Conservation (phyloP, 2,888 invertebrate species). For the Neoascia interrupta region DNA sequence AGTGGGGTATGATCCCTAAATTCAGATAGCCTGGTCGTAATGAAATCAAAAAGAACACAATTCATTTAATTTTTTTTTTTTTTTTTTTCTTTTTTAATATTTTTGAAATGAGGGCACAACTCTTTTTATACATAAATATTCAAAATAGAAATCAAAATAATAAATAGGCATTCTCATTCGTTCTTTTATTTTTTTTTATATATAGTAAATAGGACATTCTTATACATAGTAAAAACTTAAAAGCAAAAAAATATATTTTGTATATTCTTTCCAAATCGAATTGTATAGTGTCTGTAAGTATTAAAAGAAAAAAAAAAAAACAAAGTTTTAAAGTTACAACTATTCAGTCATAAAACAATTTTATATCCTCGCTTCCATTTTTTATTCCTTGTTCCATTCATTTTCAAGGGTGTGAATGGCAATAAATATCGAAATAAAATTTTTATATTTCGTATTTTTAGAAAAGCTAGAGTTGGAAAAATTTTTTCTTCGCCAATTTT, state of each 20-base stretch:
- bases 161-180: neutral
- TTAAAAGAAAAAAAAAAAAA: too few relatives aligned
- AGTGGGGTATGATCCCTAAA: neutral
- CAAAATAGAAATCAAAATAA: neutral
- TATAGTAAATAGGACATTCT: neutral
- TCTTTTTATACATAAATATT: neutral
- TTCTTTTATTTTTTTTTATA: too few relatives aligned
- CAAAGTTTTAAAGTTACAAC: constrained; percentile 39
- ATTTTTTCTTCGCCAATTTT: neutral
- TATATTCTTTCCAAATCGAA: neutral
- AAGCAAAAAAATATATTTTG: constrained; percentile 10
- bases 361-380: constrained; percentile 11
- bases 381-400: constrained; percentile 2
- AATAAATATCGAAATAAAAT: constrained; percentile 29
- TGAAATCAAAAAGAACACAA: neutral
- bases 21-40: neutral
- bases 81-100: constrained; percentile 13
- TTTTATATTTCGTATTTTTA: constrained; percentile 27
- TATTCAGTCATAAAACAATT: constrained; percentile 61
- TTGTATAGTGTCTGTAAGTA: constrained; percentile 5
- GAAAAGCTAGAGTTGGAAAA: too few relatives aligned
- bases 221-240: neutral
- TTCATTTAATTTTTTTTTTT: neutral
- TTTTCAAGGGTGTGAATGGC: constrained; percentile 33
- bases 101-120: neutral